Base-by-base conservation (phyloP, 1,140 invertebrate genomes). In the Eriosoma lanigerum region DNA sequence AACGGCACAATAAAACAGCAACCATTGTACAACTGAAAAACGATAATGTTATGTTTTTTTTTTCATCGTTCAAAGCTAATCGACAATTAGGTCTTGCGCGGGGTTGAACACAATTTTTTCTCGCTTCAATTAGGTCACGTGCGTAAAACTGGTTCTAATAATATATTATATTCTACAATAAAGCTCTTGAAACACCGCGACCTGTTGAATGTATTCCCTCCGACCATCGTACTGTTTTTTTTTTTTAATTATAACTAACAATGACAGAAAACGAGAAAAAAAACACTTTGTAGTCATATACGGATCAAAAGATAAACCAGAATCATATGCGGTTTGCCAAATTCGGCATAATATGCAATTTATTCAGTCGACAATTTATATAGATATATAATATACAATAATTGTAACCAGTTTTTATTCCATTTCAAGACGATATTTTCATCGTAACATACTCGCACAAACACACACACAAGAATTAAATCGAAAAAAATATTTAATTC, bases 41-140 rank as follows among this genome's bases (percentile, higher is more conserved):
- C n/a, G n/a, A n/a, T n/a, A n/a, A n/a, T n/a, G n/a, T n/a, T n/a
- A n/a, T n/a, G n/a, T n/a, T n/a, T n/a, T n/a, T n/a, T n/a, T n/a
- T n/a, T n/a, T n/a, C n/a, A n/a, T n/a, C n/a, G n/a, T n/a, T n/a
- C n/a, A n/a, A n/a, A n/a, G n/a, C n/a, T n/a, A n/a, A n/a, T n/a
- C n/a, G n/a, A n/a, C n/a, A n/a, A n/a, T n/a, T n/a, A n/a, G n/a
- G 24, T 72, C 68, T 46, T 52, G 52, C 52, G 3, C 26, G 19
- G 26, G 48, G 52, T 24, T 29, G 46, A 19, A 72, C 26, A 29
- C 46, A 29, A 38, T 66, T 72, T 72, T 72, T 72, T 70, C 29
- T 26, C 26, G 5, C 26, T 72, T 72, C 68, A 72, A 72, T 72
- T 72, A 72, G 68, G 68, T 72, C 68, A 72, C 48, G 68, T 72